These are phyloP conservation scores for Prunella strophiata DNA, from an alignment of 2,797 vertebrate genomes.

Conservation along the genomic window DNA sequence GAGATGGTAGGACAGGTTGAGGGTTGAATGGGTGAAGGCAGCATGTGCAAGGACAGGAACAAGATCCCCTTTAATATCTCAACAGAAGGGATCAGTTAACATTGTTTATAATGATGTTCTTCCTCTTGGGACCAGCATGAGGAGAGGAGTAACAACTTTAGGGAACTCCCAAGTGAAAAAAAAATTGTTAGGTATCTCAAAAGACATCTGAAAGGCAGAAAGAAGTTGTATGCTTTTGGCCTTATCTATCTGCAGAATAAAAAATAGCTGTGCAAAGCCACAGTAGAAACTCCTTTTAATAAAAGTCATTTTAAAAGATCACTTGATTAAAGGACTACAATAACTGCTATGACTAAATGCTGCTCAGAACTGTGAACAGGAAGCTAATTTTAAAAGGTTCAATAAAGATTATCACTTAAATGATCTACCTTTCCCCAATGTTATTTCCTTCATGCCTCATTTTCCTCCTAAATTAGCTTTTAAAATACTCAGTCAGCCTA, in stretches of 20 bases:
- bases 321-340: not conserved
- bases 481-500: not conserved
- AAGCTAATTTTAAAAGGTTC: conserved; percentile 8
- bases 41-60: not conserved
- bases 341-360: not conserved
- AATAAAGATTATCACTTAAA: conserved; percentile 14
- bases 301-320: not conserved
- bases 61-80: not conserved
- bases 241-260: not conserved
- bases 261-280: not conserved
- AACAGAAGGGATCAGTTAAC: not conserved
- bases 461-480: conserved; percentile 20
- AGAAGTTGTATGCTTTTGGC: not conserved
- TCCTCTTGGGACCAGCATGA: not conserved
- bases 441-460: conserved; percentile 36
- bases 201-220: not conserved
- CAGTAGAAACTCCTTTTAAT: not conserved
- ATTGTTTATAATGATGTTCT: not conserved
- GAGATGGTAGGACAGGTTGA: not conserved
- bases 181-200: not conserved
- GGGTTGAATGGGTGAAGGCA: not conserved
- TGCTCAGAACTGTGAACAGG: conserved; percentile 1
- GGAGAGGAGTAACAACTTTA: not conserved
- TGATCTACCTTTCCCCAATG: not conserved
- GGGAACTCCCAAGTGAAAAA: not conserved